These are phyloP conservation scores for Tenthredo amoena DNA, from an alignment of 2,888 invertebrate genomes.

Conservation along the genomic window DNA sequence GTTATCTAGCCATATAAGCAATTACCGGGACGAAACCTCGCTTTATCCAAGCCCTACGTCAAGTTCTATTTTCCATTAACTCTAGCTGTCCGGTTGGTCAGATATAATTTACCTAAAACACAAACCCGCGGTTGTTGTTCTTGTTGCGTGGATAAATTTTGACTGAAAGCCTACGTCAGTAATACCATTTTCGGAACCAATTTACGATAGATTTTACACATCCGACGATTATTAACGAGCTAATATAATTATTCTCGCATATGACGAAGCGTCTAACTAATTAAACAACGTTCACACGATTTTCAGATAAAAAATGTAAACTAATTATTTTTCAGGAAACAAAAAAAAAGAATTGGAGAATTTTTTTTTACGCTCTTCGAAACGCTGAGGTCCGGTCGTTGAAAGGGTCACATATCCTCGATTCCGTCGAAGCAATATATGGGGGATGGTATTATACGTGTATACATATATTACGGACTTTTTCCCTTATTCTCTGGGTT, in stretches of 20 bases:
- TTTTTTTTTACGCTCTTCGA: not conserved
- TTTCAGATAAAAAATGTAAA: not conserved
- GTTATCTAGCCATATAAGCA: slow-evolving; percentile 35
- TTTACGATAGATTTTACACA: not conserved
- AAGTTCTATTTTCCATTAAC: slow-evolving; percentile 49
- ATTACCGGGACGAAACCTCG: slow-evolving; percentile 30
- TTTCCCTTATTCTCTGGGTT: not conserved
- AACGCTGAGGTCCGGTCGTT: not conserved
- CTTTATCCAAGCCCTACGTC: slow-evolving; percentile 19
- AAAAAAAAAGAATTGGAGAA: not conserved
- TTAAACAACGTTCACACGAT: not conserved
- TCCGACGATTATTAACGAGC: not conserved
- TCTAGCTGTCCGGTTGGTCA: slow-evolving; percentile 31
- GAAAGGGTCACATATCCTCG: not conserved
- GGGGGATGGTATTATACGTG: slow-evolving; percentile 9
- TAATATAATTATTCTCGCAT: not conserved
- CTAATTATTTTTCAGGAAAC: no score
- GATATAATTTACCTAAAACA: slow-evolving; percentile 32
- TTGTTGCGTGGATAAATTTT: not conserved
- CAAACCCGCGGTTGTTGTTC: slow-evolving; percentile 20
- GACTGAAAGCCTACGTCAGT: not conserved
- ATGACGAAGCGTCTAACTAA: not conserved
- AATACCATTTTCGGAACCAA: not conserved
- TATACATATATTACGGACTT: not conserved
- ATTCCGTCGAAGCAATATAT: slow-evolving; percentile 14